A percentile compares a stretch with the other conserved stretches of the same genome.
Conservation (phyloP, 2,797 vertebrate species). For the Myripristis murdjan region DNA sequence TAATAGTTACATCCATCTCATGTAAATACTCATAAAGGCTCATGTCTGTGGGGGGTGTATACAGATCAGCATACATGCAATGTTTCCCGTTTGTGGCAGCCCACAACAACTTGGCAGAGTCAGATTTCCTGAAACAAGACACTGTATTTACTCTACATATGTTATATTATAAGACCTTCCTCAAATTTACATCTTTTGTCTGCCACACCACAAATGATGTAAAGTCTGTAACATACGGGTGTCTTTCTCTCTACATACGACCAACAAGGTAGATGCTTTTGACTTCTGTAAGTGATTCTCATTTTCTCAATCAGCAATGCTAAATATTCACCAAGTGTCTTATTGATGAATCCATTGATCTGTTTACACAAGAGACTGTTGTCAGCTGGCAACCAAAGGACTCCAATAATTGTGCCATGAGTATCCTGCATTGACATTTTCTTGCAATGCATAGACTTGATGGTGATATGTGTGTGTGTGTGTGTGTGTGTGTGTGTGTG, state of each 20-base stretch:
- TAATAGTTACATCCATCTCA: conserved; percentile 3
- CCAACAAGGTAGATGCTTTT: conserved; percentile 7
- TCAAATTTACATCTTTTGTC: no score
- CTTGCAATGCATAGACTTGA: neutral
- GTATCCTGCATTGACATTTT: conserved; percentile 28
- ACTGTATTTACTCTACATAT: no score
- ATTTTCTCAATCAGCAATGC: conserved; percentile 43
- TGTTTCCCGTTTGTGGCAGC: no score
- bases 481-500: neutral
- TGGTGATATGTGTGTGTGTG: neutral
- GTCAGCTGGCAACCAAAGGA: conserved; percentile 39
- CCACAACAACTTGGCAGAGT: no score
- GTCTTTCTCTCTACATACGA: neutral
- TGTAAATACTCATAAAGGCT: neutral
- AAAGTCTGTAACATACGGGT: no score
- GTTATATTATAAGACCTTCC: no score
- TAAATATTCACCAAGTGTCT: conserved; percentile 44
- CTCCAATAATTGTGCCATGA: conserved; percentile 34
- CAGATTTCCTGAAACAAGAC: no score
- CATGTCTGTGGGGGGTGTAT: neutral
- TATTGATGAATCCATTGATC: conserved; percentile 56
- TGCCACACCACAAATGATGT: no score
- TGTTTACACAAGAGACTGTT: conserved; percentile 30
- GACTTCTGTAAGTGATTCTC: conserved; percentile 25
- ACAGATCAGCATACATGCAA: neutral